phyloP scores from a whole-genome alignment of 2,888 invertebrate species.

The Noctua pronuba region DNA sequence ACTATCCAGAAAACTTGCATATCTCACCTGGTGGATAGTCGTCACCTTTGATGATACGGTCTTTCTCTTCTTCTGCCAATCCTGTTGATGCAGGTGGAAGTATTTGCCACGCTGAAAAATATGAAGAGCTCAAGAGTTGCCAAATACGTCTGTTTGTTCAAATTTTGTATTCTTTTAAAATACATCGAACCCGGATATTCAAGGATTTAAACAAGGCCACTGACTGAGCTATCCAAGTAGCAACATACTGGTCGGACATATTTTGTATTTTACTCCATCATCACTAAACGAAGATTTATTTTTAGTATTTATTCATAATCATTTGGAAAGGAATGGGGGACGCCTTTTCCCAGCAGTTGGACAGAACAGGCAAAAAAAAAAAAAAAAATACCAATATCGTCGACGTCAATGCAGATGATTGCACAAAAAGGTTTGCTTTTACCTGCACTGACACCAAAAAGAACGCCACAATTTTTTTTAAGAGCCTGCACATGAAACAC shows the following conservation, averaged over 20 bases:
- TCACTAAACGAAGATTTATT: no score
- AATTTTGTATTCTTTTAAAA: background rate
- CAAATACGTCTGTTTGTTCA: background rate
- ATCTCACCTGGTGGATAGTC: constrained; percentile 75
- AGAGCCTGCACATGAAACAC: background rate
- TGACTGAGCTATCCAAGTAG: no score
- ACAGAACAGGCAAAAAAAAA: no score
- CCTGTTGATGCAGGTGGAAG: constrained; percentile 61
- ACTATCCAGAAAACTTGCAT: background rate
- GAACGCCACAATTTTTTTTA: background rate
- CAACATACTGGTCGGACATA: no score
- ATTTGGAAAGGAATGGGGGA: no score
- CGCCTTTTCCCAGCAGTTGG: no score
- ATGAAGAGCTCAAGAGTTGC: background rate
- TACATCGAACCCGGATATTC: no score
- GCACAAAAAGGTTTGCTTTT: background rate
- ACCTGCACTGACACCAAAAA: background rate
- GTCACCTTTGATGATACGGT: constrained; percentile 69
- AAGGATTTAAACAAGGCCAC: no score
- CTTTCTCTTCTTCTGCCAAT: constrained; percentile 68
- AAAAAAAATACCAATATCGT: no score
- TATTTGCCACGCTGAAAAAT: constrained; percentile 76
- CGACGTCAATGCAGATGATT: no score
- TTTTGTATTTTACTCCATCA: no score
- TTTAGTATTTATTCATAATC: no score